Evolutionary conservation across 2,113 vertebrate species (phyloP), one percentile per base, ranked within the genome.

Genomic region (Pluvialis apricaria): DNA sequence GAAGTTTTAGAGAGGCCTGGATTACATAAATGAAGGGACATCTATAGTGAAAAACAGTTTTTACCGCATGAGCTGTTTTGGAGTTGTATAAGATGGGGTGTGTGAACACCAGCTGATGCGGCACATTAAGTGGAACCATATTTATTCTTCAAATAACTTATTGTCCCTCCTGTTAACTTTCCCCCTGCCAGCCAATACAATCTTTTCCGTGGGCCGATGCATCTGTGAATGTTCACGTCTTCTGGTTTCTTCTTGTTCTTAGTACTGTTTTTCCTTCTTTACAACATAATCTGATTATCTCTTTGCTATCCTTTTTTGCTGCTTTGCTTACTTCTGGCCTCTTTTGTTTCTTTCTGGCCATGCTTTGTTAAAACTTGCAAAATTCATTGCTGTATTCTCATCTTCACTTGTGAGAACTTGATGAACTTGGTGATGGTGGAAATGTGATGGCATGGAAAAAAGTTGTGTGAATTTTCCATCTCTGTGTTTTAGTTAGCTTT

Each of bases 131-230:
- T 32, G 32, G 54, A 66, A 60, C 22, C 6, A 2, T 40, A 42
- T 34, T 78, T 81, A 26, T 38, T 70, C 51, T n/a, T 52, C 40
- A 42, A 9, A 36, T 38, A 16, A 11, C 11, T 58, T 34, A 1
- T 14, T 55, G 29, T 55, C 22, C 45, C 34, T 75, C 34, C 28
- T 61, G 24, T 28, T 45, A 2, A 8, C 26, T 69, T 60, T 4
- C 22, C 31, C 31, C 6, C 20, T 47, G 29, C 15, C 47, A 58
- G 22, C 44, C 11, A 14, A 2, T 13, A 2, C 3, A 3, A 1
- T 24, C 28, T 25, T 26, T 6, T 69, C 60, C 20, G 1, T 10
- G 29, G 6, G 21, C n/a, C 0, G 1, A 2, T 21, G 17, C 1
- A 0, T 47, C 61, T 20, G 8, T 58, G 36, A 15, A 12, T 2